Evolutionary conservation across 2,888 invertebrate genomes (phyloP).

Genomic region (Sesia bembeciformis): DNA sequence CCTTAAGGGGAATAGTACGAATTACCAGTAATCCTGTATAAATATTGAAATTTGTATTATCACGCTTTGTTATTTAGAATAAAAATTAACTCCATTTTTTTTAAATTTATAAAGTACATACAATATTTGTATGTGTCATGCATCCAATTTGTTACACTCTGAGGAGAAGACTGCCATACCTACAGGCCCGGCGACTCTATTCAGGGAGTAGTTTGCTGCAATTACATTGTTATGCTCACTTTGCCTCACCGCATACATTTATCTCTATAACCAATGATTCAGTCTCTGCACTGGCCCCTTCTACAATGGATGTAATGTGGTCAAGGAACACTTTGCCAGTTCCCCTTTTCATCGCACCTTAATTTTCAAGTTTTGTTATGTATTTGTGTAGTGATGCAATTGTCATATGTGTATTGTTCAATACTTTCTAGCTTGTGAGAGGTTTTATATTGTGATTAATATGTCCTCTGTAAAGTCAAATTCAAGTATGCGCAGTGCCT

Average conservation of each 20-base stretch:
- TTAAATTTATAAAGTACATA: too few species aligned
- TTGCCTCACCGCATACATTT: conserved; percentile 53
- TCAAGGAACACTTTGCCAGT: conserved; percentile 19
- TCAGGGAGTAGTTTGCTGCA: conserved; percentile 69
- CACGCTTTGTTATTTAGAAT: too few species aligned
- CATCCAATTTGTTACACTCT: background rate
- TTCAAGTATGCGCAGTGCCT: conserved; percentile 64
- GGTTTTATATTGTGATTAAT: conserved; percentile 27
- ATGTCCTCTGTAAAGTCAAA: conserved; percentile 68
- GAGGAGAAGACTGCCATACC: conserved; percentile 16
- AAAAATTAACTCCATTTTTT: too few species aligned
- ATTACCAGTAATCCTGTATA: too few species aligned
- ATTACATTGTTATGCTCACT: conserved; percentile 72
- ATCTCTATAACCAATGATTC: conserved; percentile 53
- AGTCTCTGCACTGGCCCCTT: conserved; percentile 56
- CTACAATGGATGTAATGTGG: conserved; percentile 54
- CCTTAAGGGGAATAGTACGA: too few species aligned
- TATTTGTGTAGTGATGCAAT: conserved; percentile 29
- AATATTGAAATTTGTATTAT: too few species aligned
- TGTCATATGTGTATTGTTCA: conserved; percentile 8
- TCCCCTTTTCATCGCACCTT: conserved; percentile 19
- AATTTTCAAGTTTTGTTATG: conserved; percentile 19
- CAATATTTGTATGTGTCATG: too few species aligned
- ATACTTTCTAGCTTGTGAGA: conserved; percentile 1
- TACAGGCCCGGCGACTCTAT: conserved; percentile 45